A percentile compares a stretch with the other conserved stretches of the same genome.
phyloP scores from a whole-genome alignment of 2,113 vertebrate genomes.

The Toxotes jaculatrix region DNA sequence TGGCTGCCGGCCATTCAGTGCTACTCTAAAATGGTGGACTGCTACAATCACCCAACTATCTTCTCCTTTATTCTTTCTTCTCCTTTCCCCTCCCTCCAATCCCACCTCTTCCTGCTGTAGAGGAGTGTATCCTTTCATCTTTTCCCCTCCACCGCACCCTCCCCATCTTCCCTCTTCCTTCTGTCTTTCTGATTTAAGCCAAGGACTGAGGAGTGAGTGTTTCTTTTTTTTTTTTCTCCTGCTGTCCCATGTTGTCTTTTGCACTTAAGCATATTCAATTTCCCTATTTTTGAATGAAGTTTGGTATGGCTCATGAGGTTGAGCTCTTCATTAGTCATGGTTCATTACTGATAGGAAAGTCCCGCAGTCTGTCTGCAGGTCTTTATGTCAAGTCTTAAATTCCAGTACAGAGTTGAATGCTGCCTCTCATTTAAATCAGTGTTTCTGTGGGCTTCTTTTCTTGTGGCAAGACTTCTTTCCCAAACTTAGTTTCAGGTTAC shows the following conservation, averaged over 20 bases:
- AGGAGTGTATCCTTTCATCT: slow-evolving; percentile 59
- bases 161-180: slow-evolving; percentile 13
- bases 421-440: not conserved
- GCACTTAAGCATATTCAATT: not conserved
- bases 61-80: slow-evolving; percentile 42
- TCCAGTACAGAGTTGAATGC: too few relatives aligned
- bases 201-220: not conserved
- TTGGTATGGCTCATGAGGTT: not conserved
- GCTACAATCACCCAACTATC: slow-evolving; percentile 65
- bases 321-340: slow-evolving; percentile 10
- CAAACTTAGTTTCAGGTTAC: not conserved
- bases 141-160: not conserved
- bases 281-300: slow-evolving; percentile 3
- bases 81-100: slow-evolving; percentile 40
- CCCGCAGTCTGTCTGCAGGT: not conserved
- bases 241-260: not conserved
- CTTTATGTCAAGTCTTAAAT: not conserved
- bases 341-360: not conserved
- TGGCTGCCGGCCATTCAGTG: slow-evolving; percentile 76
- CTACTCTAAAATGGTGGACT: slow-evolving; percentile 81
- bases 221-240: not conserved
- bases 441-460: not conserved
- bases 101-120: slow-evolving; percentile 50
- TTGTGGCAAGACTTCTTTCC: not conserved
- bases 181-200: slow-evolving; percentile 24